Percentiles rank a stretch among this genome's conserved stretches.
Evolutionary conservation across 2,888 invertebrate genomes (phyloP).

Genomic region (Leptopilina syphax): DNA sequence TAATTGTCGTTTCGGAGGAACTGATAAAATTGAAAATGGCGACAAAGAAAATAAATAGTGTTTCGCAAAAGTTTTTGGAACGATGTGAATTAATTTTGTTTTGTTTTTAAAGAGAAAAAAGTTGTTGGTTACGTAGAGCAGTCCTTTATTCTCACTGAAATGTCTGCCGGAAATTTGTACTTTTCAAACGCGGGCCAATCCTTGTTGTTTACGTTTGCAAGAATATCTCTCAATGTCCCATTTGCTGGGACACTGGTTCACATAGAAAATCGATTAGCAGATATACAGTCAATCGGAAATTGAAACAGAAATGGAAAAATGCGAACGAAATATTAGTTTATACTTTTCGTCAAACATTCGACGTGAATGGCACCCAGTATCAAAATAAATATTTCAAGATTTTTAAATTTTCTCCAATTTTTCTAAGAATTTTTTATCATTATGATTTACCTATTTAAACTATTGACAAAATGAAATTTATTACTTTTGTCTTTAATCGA

Average conservation of each 20-base stretch:
- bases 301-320: slow-evolving; percentile 18
- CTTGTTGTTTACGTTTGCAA: slow-evolving; percentile 11
- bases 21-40: neutral
- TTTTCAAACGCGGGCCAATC: neutral
- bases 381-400: no score
- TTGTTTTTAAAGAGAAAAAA: neutral
- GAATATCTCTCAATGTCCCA: slow-evolving; percentile 20
- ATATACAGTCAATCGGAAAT: slow-evolving; percentile 18
- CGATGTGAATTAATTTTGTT: neutral
- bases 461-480: no score
- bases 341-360: neutral
- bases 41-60: neutral
- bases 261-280: slow-evolving; percentile 33
- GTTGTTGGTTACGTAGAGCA: neutral
- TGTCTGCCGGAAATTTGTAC: slow-evolving; percentile 10
- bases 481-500: no score
- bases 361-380: no score
- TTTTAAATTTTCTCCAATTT: no score
- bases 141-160: neutral
- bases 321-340: neutral
- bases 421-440: no score
- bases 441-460: no score
- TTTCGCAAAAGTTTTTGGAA: neutral
- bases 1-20: neutral
- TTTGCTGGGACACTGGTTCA: slow-evolving; percentile 12